phyloP scores from a whole-genome alignment of 1,140 invertebrate species.

The Pogonomyrmex barbatus region DNA sequence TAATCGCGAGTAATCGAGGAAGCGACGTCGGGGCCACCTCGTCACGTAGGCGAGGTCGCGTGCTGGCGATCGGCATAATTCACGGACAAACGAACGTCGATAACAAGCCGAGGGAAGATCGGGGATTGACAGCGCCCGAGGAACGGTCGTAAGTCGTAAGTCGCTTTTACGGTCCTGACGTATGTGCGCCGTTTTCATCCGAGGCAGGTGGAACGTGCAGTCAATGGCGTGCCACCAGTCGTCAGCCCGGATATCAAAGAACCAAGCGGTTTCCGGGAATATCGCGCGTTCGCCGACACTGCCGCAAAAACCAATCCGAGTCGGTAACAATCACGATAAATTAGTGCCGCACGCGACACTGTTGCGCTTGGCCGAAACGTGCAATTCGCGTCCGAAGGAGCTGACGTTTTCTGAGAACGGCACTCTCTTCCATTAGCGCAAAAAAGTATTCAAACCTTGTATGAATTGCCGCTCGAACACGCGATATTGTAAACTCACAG shows the following conservation, averaged over 20 bases:
- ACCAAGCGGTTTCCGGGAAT: background rate
- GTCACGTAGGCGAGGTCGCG: slow-evolving; percentile 60
- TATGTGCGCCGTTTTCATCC: slow-evolving; percentile 27
- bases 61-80: slow-evolving; percentile 60
- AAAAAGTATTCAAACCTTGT: background rate
- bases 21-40: slow-evolving; percentile 56
- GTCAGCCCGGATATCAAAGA: slow-evolving; percentile 1
- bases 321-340: slow-evolving; percentile 35
- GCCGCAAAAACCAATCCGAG: slow-evolving; percentile 7
- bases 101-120: slow-evolving; percentile 20
- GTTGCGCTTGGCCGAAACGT: slow-evolving; percentile 35
- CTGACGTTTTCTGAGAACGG: slow-evolving; percentile 5
- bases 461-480: background rate
- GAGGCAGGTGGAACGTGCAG: slow-evolving; percentile 51
- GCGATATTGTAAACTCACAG: slow-evolving; percentile 2
- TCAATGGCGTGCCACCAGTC: background rate
- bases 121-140: slow-evolving; percentile 38
- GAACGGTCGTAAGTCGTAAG: slow-evolving; percentile 7
- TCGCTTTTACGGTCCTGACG: slow-evolving; percentile 43
- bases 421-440: background rate
- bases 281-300: background rate
- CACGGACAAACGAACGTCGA: slow-evolving; percentile 58
- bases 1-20: slow-evolving; percentile 47
- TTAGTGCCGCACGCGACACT: slow-evolving; percentile 13
- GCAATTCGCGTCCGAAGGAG: background rate